A percentile compares a stretch with the other conserved stretches of the same genome.
Evolutionary conservation across 2,888 invertebrate species (phyloP).

Genomic region (Chaitophorus viminalis): DNA sequence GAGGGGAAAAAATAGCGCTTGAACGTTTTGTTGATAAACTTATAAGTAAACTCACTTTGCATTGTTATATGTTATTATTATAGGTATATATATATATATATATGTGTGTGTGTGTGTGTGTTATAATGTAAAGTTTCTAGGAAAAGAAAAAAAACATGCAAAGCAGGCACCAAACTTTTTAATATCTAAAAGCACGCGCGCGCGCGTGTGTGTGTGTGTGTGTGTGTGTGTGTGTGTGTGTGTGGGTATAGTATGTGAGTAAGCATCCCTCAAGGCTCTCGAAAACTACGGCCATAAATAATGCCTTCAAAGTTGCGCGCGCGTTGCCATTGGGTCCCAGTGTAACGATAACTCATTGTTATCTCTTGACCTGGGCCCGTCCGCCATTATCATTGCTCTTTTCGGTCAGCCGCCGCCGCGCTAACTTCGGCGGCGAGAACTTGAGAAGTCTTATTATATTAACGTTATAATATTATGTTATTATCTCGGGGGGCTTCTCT

Average conservation of each 20-base stretch:
- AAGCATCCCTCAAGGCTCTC: slow-evolving; percentile 60
- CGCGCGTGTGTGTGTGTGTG: neutral
- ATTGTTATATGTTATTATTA: slow-evolving; percentile 38
- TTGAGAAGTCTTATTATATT: slow-evolving; percentile 60
- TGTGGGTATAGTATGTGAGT: slow-evolving; percentile 29
- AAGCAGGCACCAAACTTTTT: slow-evolving; percentile 59
- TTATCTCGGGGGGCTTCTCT: slow-evolving; percentile 26
- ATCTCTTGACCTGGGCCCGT: slow-evolving; percentile 58
- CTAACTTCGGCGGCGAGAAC: slow-evolving; percentile 52
- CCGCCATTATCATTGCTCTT: slow-evolving; percentile 56
- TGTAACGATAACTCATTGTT: slow-evolving; percentile 62
- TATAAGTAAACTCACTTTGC: slow-evolving; percentile 60
- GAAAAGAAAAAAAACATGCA: slow-evolving; percentile 41
- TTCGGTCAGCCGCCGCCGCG: slow-evolving; percentile 52
- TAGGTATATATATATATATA: neutral
- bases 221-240: slow-evolving; percentile 7
- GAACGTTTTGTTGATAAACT: slow-evolving; percentile 61
- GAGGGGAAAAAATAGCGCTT: slow-evolving; percentile 26
- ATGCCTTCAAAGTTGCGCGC: slow-evolving; percentile 60
- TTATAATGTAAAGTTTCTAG: slow-evolving; percentile 54
- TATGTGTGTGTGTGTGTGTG: neutral
- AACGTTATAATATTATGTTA: slow-evolving; percentile 7
- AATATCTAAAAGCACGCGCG: slow-evolving; percentile 46
- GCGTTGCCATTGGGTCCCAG: slow-evolving; percentile 55
- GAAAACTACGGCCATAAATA: slow-evolving; percentile 57